phyloP scores from a whole-genome alignment of 2,888 invertebrate species.

The Drosophila quasianomalipes region DNA sequence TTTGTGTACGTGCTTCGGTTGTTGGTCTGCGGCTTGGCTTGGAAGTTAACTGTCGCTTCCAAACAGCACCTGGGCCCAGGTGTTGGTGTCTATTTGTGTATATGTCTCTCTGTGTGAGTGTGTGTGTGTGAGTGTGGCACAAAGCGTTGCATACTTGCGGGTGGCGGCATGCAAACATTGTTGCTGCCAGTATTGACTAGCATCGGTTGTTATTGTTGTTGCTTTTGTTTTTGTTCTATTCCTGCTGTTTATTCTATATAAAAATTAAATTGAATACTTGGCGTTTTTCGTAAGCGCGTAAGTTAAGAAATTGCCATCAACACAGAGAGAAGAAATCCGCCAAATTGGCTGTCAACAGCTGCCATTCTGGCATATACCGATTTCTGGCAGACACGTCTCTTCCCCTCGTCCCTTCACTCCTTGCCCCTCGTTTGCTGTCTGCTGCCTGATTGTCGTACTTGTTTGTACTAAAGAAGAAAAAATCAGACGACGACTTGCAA shows the following conservation, averaged over 20 bases:
- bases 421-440: conserved; percentile 1
- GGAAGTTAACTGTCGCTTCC: conserved; percentile 46
- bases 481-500: conserved; percentile 40
- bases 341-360: conserved; percentile 69
- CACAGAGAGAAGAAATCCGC: conserved; percentile 33
- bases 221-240: neutral
- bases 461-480: conserved; percentile 36
- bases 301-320: conserved; percentile 35
- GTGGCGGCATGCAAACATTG: conserved; percentile 51
- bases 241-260: conserved; percentile 33
- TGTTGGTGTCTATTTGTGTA: conserved; percentile 34
- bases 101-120: conserved; percentile 5
- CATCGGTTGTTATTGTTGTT: conserved; percentile 15
- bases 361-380: conserved; percentile 32
- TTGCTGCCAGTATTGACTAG: conserved; percentile 30
- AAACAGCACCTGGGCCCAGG: conserved; percentile 45
- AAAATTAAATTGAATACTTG: conserved; percentile 53
- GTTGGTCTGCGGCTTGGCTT: conserved; percentile 59
- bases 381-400: conserved; percentile 27
- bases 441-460: conserved; percentile 49
- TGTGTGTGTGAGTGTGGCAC: conserved; percentile 25
- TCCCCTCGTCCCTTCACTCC: neutral
- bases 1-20: conserved; percentile 64
- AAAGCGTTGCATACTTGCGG: conserved; percentile 63
- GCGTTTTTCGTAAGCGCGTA: conserved; percentile 30